phyloP scores from a whole-genome alignment of 2,797 vertebrate species.

The Halcyon chelicuti region DNA sequence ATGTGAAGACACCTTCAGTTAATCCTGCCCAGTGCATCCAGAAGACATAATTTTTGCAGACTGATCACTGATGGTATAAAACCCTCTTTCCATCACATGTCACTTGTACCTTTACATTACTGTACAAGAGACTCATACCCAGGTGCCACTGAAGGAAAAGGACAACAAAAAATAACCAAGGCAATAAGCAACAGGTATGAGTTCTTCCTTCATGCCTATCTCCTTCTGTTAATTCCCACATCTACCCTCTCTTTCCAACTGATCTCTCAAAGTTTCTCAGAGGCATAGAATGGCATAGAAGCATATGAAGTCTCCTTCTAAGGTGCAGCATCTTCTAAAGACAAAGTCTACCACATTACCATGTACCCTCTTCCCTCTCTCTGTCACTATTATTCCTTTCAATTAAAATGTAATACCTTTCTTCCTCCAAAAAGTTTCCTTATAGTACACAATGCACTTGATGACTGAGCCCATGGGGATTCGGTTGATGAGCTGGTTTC shows the following conservation, averaged over 20 bases:
- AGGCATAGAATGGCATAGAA: not conserved
- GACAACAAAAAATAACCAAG: not conserved
- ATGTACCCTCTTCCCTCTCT: not conserved
- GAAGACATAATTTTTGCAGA: not conserved
- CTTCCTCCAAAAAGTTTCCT: slow-evolving; percentile 95
- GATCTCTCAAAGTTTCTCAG: not conserved
- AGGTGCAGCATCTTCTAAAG: not conserved
- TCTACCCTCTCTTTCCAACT: not conserved
- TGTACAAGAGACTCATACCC: not conserved
- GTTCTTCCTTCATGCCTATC: not conserved
- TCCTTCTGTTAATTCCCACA: not conserved
- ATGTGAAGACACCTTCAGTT: not conserved
- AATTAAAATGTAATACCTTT: slow-evolving; percentile 81
- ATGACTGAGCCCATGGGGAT: slow-evolving; percentile 96
- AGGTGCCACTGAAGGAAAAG: not conserved
- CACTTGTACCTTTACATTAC: not conserved
- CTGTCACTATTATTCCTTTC: not conserved
- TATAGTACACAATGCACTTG: slow-evolving; percentile 98
- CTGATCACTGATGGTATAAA: not conserved
- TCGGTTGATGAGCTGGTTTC: slow-evolving; percentile 93
- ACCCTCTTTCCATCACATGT: not conserved
- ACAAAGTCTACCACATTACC: not conserved
- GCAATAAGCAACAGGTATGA: not conserved
- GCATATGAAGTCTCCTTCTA: not conserved
- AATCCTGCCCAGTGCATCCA: not conserved